phyloP scores from a whole-genome alignment of 1,140 invertebrate species.

The Drosophila bocqueti region DNA sequence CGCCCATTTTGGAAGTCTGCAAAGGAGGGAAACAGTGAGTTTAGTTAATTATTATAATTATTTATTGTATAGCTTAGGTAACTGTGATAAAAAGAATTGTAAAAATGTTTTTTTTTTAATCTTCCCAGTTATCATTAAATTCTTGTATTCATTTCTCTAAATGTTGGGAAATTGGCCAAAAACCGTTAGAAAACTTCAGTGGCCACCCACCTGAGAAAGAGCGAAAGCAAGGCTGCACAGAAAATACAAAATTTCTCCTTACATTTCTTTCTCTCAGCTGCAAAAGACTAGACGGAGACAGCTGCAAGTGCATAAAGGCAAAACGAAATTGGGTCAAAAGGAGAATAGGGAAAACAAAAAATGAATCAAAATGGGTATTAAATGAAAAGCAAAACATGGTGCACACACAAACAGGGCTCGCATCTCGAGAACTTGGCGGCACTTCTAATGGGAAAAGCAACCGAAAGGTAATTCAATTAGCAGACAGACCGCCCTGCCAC shows the following conservation, averaged over 20 bases:
- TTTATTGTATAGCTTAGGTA: constrained; percentile 1
- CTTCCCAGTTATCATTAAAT: too few relatives aligned
- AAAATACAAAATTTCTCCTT: constrained; percentile 1
- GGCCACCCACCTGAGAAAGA: not conserved
- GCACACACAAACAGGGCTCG: constrained; percentile 9
- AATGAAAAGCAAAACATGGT: constrained; percentile 54
- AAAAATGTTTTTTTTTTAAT: too few relatives aligned
- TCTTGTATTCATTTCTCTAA: not conserved
- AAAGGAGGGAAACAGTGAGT: not conserved
- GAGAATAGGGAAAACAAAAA: constrained; percentile 45
- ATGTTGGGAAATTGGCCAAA: not conserved
- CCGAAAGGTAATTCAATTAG: constrained; percentile 76
- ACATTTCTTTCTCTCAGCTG: constrained; percentile 50
- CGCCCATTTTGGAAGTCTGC: constrained; percentile 46
- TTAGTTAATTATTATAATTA: not conserved
- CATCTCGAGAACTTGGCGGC: constrained; percentile 45
- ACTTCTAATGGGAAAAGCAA: constrained; percentile 59
- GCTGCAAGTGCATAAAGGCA: constrained; percentile 47
- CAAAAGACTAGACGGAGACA: constrained; percentile 48
- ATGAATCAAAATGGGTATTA: constrained; percentile 57
- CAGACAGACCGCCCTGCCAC: constrained; percentile 28
- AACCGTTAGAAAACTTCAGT: constrained; percentile 3
- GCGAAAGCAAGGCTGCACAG: constrained; percentile 2
- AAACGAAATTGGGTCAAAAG: constrained; percentile 46
- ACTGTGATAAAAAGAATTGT: not conserved